Percentiles rank a stretch among this genome's conserved stretches.
Evolutionary conservation across 2,113 vertebrate genomes (phyloP).

Genomic region (Ranitomeya imitator): DNA sequence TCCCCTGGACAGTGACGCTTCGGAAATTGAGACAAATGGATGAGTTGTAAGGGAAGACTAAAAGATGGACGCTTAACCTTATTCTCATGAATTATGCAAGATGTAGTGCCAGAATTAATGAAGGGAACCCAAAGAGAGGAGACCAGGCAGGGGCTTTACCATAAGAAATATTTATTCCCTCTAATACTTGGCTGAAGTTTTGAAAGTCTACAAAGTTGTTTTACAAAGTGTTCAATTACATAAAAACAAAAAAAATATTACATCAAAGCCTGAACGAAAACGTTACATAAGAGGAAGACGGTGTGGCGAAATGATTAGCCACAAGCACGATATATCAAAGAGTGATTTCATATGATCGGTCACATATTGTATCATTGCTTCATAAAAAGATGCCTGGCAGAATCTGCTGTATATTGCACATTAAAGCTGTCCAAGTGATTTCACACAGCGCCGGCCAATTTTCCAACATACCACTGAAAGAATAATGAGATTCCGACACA

Average conservation of each 20-base stretch:
- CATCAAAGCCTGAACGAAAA: background rate
- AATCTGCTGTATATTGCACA: conserved; percentile 17
- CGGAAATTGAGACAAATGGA: background rate
- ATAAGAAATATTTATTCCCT: background rate
- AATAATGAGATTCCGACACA: conserved; percentile 12
- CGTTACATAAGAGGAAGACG: background rate
- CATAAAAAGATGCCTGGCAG: conserved; percentile 34
- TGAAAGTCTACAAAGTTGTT: background rate
- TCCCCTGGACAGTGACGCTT: background rate
- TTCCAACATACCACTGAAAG: conserved; percentile 12
- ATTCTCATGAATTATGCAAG: background rate
- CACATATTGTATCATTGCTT: background rate
- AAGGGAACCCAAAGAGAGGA: background rate
- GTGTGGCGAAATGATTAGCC: background rate
- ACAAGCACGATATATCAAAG: conserved; percentile 27
- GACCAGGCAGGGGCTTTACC: background rate
- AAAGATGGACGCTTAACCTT: background rate
- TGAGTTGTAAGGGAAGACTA: background rate
- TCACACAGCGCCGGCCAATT: conserved; percentile 29
- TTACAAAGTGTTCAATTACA: background rate
- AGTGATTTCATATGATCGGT: conserved; percentile 10
- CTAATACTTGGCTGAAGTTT: background rate
- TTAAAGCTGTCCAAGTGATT: conserved; percentile 9
- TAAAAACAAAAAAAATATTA: background rate
- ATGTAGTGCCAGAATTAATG: background rate